These are phyloP conservation scores for Platygyra sinensis DNA, from an alignment of 64 coral and sea anemone species.

Conservation along the genomic window DNA sequence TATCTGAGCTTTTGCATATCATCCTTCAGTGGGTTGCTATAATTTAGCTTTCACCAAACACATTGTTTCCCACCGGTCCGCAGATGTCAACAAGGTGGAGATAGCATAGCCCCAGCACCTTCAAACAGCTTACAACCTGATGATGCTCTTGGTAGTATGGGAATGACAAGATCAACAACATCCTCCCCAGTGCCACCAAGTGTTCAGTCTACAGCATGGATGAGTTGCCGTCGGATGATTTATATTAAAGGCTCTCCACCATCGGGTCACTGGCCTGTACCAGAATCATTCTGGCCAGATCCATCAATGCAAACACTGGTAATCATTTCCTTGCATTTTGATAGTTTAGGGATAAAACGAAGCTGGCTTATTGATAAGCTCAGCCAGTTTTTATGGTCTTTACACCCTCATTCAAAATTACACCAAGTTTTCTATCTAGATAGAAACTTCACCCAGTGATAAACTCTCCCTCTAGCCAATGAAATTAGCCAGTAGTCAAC, in stretches of 20 bases:
- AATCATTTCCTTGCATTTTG: conserved; percentile 2
- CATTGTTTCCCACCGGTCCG: too few species aligned
- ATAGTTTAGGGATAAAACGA: neutral
- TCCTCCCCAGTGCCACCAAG: conserved; percentile 82
- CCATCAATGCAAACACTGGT: conserved; percentile 78
- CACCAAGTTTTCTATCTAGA: too few species aligned
- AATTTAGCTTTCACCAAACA: too few species aligned
- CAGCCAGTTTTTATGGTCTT: too few species aligned
- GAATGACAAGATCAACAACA: conserved; percentile 83
- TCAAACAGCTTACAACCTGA: conserved; percentile 42
- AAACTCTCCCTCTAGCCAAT: too few species aligned
- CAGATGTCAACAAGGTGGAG: conserved; percentile 29
- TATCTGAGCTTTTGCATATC: neutral
- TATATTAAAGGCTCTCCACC: conserved; percentile 88
- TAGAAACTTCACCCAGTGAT: too few species aligned
- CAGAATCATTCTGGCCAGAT: conserved; percentile 96
- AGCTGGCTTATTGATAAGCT: too few species aligned
- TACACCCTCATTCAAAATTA: too few species aligned
- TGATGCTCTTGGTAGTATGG: conserved; percentile 51
- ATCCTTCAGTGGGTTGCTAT: too few species aligned
- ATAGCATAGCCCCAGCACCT: conserved; percentile 1
- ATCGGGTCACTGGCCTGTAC: conserved; percentile 93
- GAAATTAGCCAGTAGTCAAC: too few species aligned
- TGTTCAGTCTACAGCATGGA: conserved; percentile 78
- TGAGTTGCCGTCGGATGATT: conserved; percentile 92